These are phyloP conservation scores for Calypte anna DNA, from an alignment of 2,113 vertebrate genomes.

Conservation along the genomic window DNA sequence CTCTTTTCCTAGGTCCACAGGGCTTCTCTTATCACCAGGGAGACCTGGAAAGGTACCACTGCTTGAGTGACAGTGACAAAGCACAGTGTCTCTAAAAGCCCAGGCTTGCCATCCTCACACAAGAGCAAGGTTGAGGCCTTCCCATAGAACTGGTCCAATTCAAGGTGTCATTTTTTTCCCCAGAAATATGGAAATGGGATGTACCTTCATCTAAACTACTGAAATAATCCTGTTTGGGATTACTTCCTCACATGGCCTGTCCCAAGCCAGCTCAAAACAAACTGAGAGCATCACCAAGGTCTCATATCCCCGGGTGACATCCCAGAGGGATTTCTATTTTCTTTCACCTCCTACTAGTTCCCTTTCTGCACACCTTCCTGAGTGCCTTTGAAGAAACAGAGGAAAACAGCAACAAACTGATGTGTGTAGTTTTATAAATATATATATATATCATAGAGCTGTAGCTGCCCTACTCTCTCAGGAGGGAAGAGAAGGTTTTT, in stretches of 20 bases:
- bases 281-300: neutral
- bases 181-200: neutral
- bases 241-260: neutral
- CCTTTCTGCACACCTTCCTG: neutral
- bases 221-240: neutral
- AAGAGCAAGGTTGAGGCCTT: neutral
- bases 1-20: neutral
- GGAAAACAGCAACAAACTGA: neutral
- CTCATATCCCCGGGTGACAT: neutral
- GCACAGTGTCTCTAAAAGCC: neutral
- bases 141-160: neutral
- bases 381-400: neutral
- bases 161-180: neutral
- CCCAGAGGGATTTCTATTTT: neutral
- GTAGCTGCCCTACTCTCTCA: rapidly evolving
- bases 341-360: neutral
- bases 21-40: neutral
- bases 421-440: neutral
- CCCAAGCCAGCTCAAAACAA: neutral
- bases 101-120: rapidly evolving
- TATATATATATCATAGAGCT: neutral
- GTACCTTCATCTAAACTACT: neutral
- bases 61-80: neutral
- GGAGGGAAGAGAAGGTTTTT: neutral
- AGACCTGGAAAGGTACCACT: neutral